Percentiles rank a stretch among this genome's conserved stretches.
Evolutionary conservation across 2,888 invertebrate species (phyloP).

Genomic region (Papilio elwesi): DNA sequence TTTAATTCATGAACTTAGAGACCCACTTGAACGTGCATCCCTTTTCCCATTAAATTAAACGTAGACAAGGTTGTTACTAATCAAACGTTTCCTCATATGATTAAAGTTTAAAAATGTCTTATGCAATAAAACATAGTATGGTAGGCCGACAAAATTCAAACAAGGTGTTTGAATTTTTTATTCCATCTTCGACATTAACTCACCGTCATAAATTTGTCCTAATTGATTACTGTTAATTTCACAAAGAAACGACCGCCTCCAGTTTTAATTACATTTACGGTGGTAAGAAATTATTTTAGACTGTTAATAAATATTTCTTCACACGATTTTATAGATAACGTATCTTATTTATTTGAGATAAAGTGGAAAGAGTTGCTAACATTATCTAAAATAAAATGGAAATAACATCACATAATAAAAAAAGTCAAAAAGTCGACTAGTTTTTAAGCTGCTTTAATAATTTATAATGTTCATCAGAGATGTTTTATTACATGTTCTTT

Average conservation of each 20-base stretch:
- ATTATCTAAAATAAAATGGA: not conserved
- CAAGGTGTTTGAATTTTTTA: constrained; percentile 63
- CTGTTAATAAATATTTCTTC: constrained; percentile 29
- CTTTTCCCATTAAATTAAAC: not conserved
- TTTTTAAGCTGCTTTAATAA: not conserved
- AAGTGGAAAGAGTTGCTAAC: constrained; percentile 18
- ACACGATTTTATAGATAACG: constrained; percentile 23
- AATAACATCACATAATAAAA: not conserved
- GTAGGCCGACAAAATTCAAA: constrained; percentile 59
- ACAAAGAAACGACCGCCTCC: constrained; percentile 65
- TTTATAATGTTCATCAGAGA: too few relatives aligned
- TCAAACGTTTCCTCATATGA: constrained; percentile 2
- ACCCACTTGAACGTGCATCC: not conserved
- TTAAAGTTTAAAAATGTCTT: not conserved
- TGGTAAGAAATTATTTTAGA: constrained; percentile 61
- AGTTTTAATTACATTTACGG: constrained; percentile 73
- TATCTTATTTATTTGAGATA: constrained; percentile 24
- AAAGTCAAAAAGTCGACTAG: not conserved
- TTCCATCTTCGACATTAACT: constrained; percentile 48
- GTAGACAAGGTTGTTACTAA: not conserved
- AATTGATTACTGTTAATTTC: constrained; percentile 76
- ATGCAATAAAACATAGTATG: constrained; percentile 19
- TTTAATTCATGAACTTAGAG: too few relatives aligned
- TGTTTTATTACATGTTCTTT: too few relatives aligned
- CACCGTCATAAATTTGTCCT: constrained; percentile 70